Evolutionary conservation across 2,113 vertebrate species (phyloP), one percentile per base, ranked within the genome.

Genomic region (Rhinoptilus africanus): DNA sequence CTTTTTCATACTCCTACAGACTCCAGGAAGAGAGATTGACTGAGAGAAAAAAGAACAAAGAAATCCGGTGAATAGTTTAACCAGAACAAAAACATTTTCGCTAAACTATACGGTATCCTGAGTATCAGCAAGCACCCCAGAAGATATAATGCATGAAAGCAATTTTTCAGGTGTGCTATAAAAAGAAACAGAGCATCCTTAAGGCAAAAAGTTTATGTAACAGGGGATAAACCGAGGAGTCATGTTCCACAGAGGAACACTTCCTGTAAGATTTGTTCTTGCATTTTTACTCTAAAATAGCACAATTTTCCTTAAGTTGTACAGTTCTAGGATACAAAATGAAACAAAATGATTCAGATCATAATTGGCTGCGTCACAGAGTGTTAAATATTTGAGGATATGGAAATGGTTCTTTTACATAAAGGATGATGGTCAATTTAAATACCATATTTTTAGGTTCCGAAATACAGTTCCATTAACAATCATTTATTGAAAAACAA

Each of bases 271-370:
- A 50, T 59, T 22, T 60, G 50, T 62, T 60, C 66, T 89, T 66
- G 35, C 53, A n/a, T 53, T 91, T 85, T 85, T 76, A 14, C 82
- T 85, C 53, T 48, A 78, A 68, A 95, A 73, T 35, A 19, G 35
- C 17, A 71, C 8, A 23, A 16, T 76, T 89, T 91, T 39, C 62
- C 48, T 32, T 0, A 87, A 45, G 30, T 72, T 84, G 81, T 77
- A 72, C 21, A 72, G 35, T 78, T 95, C 19, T 15, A 71, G 56
- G 50, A 51, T 64, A 71, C 14, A 63, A 91, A 87, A 53, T 35
- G 47, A 57, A 94, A 67, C 63, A 77, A 89, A 95, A 62, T 67
- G 4, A 95, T 89, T 90, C 93, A 93, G 80, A 93, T 39, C 69
- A n/a, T 77, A 94, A 84, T 51, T 84, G 67, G 35, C 68, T 88